Evolutionary conservation across 2,797 vertebrate genomes (phyloP).

Genomic region (Allobates femoralis): DNA sequence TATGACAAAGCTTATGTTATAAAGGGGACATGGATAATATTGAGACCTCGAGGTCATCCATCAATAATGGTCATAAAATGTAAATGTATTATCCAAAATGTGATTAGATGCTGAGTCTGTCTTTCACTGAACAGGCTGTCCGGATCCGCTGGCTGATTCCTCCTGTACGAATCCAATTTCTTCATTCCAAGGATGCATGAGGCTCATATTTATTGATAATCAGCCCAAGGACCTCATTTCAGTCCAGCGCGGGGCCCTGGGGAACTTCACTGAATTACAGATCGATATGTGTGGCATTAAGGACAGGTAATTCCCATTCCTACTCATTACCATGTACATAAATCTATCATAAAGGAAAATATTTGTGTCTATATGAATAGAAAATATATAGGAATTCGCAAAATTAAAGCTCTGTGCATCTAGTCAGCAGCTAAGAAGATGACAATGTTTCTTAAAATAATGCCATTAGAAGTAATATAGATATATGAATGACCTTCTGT

Average conservation of each 20-base stretch:
- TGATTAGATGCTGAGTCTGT: conserved; percentile 66
- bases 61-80: conserved; percentile 70
- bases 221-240: conserved; percentile 89
- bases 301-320: conserved; percentile 89
- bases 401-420: not conserved
- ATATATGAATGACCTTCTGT: not conserved
- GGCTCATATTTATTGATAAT: conserved; percentile 92
- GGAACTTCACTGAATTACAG: conserved; percentile 90
- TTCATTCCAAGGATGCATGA: conserved; percentile 95
- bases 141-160: conserved; percentile 76
- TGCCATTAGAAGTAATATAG: not conserved
- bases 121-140: conserved; percentile 83
- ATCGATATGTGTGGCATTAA: conserved; percentile 95
- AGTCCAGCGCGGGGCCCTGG: conserved; percentile 90
- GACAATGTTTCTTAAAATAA: not conserved
- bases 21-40: conserved; percentile 69
- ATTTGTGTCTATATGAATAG: not conserved
- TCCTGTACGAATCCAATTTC: conserved; percentile 84
- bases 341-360: not conserved
- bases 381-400: not conserved
- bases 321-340: conserved; percentile 24
- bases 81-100: conserved; percentile 71
- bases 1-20: conserved; percentile 54
- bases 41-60: conserved; percentile 67
- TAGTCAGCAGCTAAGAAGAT: not conserved